Evolutionary conservation across 2,888 invertebrate species (phyloP), one percentile per base, ranked within the genome.

Genomic region (Baccha elongata): DNA sequence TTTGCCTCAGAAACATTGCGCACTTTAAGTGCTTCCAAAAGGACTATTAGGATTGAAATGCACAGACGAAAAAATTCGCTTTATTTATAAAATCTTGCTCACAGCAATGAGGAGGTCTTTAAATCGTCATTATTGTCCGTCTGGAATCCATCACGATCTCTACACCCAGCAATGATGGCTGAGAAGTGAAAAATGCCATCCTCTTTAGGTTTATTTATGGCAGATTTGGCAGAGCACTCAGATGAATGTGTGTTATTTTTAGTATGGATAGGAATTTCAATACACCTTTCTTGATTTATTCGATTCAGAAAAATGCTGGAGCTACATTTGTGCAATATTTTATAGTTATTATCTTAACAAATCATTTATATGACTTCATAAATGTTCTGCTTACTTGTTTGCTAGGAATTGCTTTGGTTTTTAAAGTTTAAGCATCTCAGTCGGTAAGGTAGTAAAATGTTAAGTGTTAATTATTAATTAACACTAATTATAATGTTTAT

Each of bases 91-190:
- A 26, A 13, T 26, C 15, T 8, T 40, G 7, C 15, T 23, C 11
- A 15, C 26, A 8, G 60, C 60, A 72, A 58, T 50, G 67, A 68
- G 58, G 55, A 50, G 42, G 23, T 46, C 50, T 37, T 67, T 15
- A 67, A 50, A 68, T 69, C 75, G 64, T 75, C 55, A 44, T 37
- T 73, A 46, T 52, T 23, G 42, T 65, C 52, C 75, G 75, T 80
- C 64, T 80, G 80, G 75, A 80, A 80, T 75, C 50, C 64, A 80
- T 80, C 80, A 80, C 55, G 75, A 32, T 32, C 26, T 29, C 48
- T 46, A 10, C 29, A n/a, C n/a, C n/a, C n/a, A n/a, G n/a, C 40
- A 40, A 55, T n/a, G n/a, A 58, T 26, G 74, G 74, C 35, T 52
- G 40, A 52, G 44, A 62, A 40, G 53, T 52, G 68, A 53, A 60